Conservation (phyloP, 2,888 invertebrate genomes). For the Odiellus spinosus region DNA sequence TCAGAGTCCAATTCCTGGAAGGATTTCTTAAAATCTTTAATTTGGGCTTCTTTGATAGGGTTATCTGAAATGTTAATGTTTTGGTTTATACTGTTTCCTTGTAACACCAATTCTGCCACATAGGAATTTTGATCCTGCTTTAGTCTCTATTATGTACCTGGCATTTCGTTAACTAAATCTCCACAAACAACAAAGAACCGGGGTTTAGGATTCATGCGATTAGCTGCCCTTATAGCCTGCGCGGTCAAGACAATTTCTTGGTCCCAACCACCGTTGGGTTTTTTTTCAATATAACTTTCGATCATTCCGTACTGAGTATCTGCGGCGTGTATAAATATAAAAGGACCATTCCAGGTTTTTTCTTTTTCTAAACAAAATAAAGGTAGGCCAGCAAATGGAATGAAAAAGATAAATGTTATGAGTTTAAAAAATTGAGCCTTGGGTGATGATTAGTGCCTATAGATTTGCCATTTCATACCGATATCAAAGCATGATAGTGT, state of each 20-base stretch:
- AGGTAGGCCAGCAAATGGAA: too few species aligned
- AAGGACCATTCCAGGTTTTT: conserved; percentile 31
- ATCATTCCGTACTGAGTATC: conserved; percentile 38
- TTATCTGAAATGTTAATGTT: too few species aligned
- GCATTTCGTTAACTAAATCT: conserved; percentile 36
- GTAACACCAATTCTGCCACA: too few species aligned
- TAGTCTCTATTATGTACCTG: conserved; percentile 22
- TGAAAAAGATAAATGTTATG: too few species aligned
- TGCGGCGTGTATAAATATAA: conserved; percentile 35
- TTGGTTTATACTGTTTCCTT: too few species aligned
- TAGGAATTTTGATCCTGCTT: too few species aligned
- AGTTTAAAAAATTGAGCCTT: too few species aligned
- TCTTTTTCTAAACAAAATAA: conserved; percentile 22
- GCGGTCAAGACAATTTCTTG: conserved; percentile 31
- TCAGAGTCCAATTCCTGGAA: conserved; percentile 30
- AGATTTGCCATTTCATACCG: too few species aligned
- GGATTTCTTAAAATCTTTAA: conserved; percentile 29
- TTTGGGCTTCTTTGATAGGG: conserved; percentile 25
- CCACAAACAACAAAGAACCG: conserved; percentile 36
- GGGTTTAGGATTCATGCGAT: conserved; percentile 33
- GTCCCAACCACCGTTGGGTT: conserved; percentile 28
- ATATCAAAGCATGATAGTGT: too few species aligned
- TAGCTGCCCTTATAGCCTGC: conserved; percentile 29
- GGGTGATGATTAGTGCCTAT: too few species aligned
- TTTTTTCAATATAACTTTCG: conserved; percentile 26